Conservation (phyloP, 2,797 vertebrate species). For the Parauchenoglanis punctatus region DNA sequence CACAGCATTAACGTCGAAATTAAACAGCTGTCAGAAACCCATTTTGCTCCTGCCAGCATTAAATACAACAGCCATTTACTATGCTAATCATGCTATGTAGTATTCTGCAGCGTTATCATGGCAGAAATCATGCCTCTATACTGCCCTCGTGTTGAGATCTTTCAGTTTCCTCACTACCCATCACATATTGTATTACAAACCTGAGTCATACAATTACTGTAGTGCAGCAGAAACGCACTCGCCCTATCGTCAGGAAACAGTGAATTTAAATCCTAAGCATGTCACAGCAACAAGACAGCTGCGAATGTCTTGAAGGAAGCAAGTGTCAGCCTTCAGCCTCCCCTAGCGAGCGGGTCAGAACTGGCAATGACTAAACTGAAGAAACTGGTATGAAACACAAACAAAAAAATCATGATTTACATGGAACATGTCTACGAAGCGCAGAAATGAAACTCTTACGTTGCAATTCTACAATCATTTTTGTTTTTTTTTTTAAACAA, state of each 20-base stretch:
- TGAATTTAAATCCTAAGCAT: not conserved
- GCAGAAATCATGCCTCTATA: not conserved
- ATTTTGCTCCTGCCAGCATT: not conserved
- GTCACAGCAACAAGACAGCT: too few species aligned
- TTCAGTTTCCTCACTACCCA: not conserved
- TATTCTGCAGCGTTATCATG: not conserved
- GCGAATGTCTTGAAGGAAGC: not conserved
- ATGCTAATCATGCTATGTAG: not conserved
- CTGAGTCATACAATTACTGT: not conserved
- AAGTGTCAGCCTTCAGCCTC: not conserved
- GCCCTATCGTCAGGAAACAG: not conserved
- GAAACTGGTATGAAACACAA: not conserved
- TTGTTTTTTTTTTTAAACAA: not conserved
- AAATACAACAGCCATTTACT: not conserved
- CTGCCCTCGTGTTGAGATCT: not conserved
- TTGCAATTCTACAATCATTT: not conserved
- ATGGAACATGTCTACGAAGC: too few species aligned
- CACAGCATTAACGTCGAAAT: not conserved
- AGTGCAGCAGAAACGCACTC: not conserved
- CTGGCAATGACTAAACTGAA: not conserved
- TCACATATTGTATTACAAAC: not conserved
- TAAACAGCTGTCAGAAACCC: not conserved
- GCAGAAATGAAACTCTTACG: not conserved
- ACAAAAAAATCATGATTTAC: not conserved
- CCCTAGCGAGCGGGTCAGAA: not conserved